Base-by-base conservation (phyloP, 2,797 vertebrate species). In the Gadopsis bispinosus region DNA sequence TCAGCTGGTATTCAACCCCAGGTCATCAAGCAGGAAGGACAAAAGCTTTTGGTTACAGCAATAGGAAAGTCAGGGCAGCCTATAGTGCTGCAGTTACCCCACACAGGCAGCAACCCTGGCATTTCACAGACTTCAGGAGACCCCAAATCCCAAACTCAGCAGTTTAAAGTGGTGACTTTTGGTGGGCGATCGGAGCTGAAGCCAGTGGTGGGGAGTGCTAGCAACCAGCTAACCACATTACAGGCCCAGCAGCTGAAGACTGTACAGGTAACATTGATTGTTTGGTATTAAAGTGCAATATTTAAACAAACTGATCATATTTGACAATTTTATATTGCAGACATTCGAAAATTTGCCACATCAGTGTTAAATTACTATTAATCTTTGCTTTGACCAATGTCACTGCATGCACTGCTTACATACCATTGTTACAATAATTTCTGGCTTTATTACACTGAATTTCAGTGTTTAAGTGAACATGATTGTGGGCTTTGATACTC, bases 191-290 rank as follows among this genome's bases (percentile, higher is more conserved):
- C 96, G 0, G 97, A 98, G 79, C 92, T 96, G 83, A 99, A 99
- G 87, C 96, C 96, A 20, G 87, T 97, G 81, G 88, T 97, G 79
- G 96, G 96, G 80, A 93, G 92, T 0, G 85, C 96, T 13, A 94
- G 95, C 75, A 96, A 93, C 89, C 97, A 97, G 87, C 79, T 98
- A 90, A 91, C 97, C 58, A 94, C 96, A 56, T 91, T 98, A 88
- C 98, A 98, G 93, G 94, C 96, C 75, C 97, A 98, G 94, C 97
- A 97, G 89, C 95, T 99, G 83, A 99, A 99, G 95, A 95, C 97
- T 31, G 93, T 99, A 29, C 98, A 99, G 98, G 98, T 99, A 95
- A 94, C 88, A 83, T 17, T 16, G 6, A 43, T 7, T 48, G 4
- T 7, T 62, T 68, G 61, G 11, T 70, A 3, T 58, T 63, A 35